These are phyloP conservation scores for Hippoglossus hippoglossus DNA, from an alignment of 2,797 vertebrate genomes.

Conservation along the genomic window DNA sequence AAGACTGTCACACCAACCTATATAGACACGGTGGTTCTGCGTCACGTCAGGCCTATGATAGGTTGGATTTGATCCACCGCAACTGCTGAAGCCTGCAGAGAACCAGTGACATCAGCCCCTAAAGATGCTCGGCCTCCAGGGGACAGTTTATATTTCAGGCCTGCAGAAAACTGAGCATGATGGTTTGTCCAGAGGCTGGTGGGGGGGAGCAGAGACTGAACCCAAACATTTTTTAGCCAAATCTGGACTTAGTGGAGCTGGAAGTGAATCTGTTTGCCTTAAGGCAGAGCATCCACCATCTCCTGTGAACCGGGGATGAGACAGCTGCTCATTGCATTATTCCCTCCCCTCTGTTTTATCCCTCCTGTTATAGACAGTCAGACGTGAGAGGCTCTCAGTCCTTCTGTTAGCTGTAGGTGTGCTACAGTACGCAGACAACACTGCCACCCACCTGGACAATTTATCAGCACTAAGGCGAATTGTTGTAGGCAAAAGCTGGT, in stretches of 20 bases:
- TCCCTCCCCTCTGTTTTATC: constrained; percentile 32
- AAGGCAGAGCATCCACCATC: constrained; percentile 46
- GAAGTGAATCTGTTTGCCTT: constrained; percentile 47
- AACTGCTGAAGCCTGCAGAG: constrained; percentile 20
- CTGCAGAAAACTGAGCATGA: constrained; percentile 26
- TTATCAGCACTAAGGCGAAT: constrained; percentile 19
- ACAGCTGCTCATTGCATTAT: constrained; percentile 40
- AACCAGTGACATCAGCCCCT: constrained; percentile 20
- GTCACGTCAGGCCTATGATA: constrained; percentile 5
- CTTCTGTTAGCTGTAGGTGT: constrained; percentile 10
- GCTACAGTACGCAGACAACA: constrained; percentile 42
- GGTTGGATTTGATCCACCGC: constrained; percentile 5
- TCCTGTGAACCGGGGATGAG: constrained; percentile 11
- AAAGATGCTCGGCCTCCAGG: constrained; percentile 19
- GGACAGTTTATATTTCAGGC: constrained; percentile 34
- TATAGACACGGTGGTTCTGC: not conserved
- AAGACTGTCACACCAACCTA: constrained; percentile 1
- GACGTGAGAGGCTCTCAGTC: constrained; percentile 15
- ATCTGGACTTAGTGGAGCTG: constrained; percentile 36
- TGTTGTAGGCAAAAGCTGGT: constrained; percentile 3
- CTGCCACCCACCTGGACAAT: constrained; percentile 30
- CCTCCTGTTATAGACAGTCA: constrained; percentile 8
- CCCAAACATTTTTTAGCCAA: constrained; percentile 40
- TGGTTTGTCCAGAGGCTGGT: constrained; percentile 20
- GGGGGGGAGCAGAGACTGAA: constrained; percentile 22